Base-by-base conservation (phyloP, 2,888 invertebrate genomes). In the Cataglyphis altisquamis region DNA sequence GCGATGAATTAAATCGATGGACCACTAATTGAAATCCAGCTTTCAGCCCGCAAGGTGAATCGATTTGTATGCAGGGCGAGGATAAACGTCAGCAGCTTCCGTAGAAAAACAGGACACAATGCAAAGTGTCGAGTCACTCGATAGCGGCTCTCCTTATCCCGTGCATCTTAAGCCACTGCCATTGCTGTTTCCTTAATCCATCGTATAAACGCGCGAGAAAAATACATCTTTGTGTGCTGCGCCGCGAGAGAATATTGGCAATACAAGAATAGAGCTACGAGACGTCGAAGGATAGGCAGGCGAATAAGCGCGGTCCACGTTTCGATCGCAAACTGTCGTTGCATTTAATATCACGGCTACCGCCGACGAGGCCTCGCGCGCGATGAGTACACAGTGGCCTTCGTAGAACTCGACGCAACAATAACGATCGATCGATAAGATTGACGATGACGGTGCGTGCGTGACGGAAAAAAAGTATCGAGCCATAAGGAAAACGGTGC, bases 111-210 rank as follows among this genome's bases (percentile, higher is more conserved):
- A 62, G 52, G 62, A 32, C 12, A 64, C 63, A 62, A 57, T 77
- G 67, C 81, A 48, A 83, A 64, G 78, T 78, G 85, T 87, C 87
- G 84, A 62, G 66, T 32, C 55, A 62, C 64, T 60, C 81, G 84
- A 73, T 83, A 78, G 84, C 18, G 48, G 55, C 64, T 86, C 74
- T 86, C 74, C 67, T 80, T 82, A 80, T 84, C 36, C 84, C 45
- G 45, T 68, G 63, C 75, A 82, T 82, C 80, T 78, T 74, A 48
- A 80, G 78, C 87, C 62, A 66, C 73, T 45, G 66, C 45, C 75
- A 72, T 81, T 84, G 81, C 84, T 74, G 21, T 81, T 81, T 80
- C 80, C 77, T 87, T 90, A 90, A 90, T 89, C 89, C 90, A 25
- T 64, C 82, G 63, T 82, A 48, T 74, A 86, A 82, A 73, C 75